These are phyloP conservation scores for Reinhardtius hippoglossoides DNA, from an alignment of 2,113 vertebrate genomes.

Conservation along the genomic window DNA sequence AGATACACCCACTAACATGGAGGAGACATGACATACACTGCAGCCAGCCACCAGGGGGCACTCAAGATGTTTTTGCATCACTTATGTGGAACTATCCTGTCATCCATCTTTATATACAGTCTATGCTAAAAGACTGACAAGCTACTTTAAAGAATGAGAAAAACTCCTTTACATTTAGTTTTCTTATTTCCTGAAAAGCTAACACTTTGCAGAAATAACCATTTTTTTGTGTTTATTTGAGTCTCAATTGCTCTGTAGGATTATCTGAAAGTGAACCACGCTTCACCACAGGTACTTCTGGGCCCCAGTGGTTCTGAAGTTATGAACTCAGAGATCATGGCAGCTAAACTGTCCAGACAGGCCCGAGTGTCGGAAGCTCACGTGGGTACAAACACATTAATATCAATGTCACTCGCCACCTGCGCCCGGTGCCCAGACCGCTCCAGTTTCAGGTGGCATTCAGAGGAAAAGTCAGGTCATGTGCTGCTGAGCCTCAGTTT, in stretches of 20 bases:
- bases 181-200: not conserved
- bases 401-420: slow-evolving; percentile 77
- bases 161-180: not conserved
- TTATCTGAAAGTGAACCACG: not conserved
- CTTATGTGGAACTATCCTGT: not conserved
- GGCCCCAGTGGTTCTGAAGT: slow-evolving; percentile 5
- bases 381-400: slow-evolving; percentile 73
- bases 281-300: slow-evolving; percentile 23
- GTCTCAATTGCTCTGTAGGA: too few relatives aligned
- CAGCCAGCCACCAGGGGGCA: not conserved
- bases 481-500: slow-evolving; percentile 68
- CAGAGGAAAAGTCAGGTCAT: slow-evolving; percentile 78
- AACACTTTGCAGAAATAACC: not conserved
- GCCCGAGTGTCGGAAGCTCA: slow-evolving; percentile 26
- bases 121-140: too few relatives aligned
- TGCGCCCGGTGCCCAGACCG: slow-evolving; percentile 63
- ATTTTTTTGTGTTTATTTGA: not conserved
- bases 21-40: not conserved
- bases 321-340: slow-evolving; percentile 33
- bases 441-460: slow-evolving; percentile 78
- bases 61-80: not conserved
- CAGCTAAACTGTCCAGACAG: slow-evolving; percentile 48
- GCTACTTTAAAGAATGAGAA: slow-evolving; percentile 1
- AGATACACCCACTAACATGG: not conserved
- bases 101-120: too few relatives aligned